A percentile compares a stretch with the other conserved stretches of the same genome.
phyloP scores from a whole-genome alignment of 2,797 vertebrate genomes.

The Phalanger gymnotis region DNA sequence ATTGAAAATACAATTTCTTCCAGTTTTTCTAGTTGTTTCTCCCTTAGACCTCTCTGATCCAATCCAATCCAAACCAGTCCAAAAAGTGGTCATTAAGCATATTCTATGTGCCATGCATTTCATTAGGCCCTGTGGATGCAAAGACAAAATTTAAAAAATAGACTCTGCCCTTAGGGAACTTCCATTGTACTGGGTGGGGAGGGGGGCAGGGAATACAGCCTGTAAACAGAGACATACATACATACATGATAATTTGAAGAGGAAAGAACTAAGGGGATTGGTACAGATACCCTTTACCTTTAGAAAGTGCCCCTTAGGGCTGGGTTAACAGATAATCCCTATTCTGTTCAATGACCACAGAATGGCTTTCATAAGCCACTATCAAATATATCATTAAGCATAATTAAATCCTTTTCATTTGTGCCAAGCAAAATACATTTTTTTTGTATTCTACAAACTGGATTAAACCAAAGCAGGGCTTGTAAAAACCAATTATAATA shows the following conservation, averaged over 20 bases:
- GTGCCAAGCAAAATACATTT: background rate
- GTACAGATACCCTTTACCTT: background rate
- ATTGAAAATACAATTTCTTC: slow-evolving; percentile 22
- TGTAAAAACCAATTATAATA: slow-evolving; percentile 36
- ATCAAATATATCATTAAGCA: slow-evolving; percentile 43
- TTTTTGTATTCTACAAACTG: slow-evolving; percentile 43
- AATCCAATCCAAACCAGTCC: background rate
- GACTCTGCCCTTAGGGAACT: background rate
- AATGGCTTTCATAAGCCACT: slow-evolving; percentile 47
- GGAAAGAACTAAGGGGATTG: background rate
- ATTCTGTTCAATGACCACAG: slow-evolving; percentile 27
- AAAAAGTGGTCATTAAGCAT: background rate
- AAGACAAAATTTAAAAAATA: background rate
- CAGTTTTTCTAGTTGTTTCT: slow-evolving; percentile 3
- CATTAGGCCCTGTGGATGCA: background rate
- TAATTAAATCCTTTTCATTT: slow-evolving; percentile 51
- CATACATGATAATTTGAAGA: background rate
- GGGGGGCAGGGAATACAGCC: background rate
- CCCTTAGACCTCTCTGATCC: background rate
- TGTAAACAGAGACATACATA: background rate
- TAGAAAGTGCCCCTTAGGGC: background rate
- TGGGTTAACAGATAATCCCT: slow-evolving; percentile 16
- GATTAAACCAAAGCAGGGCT: slow-evolving; percentile 39
- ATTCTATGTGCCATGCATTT: background rate
- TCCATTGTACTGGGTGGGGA: background rate